These are phyloP conservation scores for Loris lydekkerianus DNA, from an alignment of 2,797 vertebrate genomes.

Conservation along the genomic window DNA sequence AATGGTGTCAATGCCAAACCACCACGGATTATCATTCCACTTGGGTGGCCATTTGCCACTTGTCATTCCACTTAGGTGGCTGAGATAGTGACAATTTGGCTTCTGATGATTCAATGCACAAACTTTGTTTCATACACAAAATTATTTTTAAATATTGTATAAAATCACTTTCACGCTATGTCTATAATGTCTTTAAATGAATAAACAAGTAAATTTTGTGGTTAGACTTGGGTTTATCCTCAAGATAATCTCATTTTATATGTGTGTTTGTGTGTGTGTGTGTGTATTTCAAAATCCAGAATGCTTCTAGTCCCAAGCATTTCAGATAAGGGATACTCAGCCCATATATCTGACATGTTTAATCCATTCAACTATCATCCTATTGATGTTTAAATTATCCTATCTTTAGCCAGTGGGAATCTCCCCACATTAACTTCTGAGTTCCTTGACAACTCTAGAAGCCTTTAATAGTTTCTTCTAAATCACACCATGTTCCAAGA, in stretches of 20 bases:
- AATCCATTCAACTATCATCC: background rate
- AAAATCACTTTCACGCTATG: background rate
- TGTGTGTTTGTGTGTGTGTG: background rate
- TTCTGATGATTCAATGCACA: background rate
- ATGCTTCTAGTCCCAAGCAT: background rate
- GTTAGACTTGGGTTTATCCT: background rate
- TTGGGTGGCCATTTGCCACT: too few relatives aligned
- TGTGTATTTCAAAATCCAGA: background rate
- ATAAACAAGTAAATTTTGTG: background rate
- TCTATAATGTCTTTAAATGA: background rate
- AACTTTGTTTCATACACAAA: too few relatives aligned
- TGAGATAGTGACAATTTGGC: background rate
- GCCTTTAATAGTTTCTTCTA: background rate
- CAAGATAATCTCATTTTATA: background rate
- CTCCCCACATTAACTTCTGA: background rate
- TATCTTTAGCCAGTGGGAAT: background rate
- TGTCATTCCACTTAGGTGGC: background rate
- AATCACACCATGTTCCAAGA: background rate
- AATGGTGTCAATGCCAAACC: background rate
- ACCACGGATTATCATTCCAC: background rate
- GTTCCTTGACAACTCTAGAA: background rate
- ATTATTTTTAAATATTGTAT: background rate
- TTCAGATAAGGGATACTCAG: too few relatives aligned
- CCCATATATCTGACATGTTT: background rate
- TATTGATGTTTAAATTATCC: background rate